Base-by-base conservation (phyloP, 2,113 vertebrate genomes). In the Pseudorasbora parva region DNA sequence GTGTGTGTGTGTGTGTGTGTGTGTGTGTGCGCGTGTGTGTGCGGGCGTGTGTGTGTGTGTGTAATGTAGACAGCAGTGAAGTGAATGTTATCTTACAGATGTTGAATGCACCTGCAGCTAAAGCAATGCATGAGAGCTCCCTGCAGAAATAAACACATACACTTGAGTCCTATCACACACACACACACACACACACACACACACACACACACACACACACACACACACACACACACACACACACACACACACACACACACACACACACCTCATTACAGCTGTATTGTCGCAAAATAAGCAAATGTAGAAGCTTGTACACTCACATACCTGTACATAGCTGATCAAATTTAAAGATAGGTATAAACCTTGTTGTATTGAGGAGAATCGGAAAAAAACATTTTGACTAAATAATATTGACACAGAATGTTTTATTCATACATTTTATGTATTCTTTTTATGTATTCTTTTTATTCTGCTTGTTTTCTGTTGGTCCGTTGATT, bases 21-120 rank as follows among this genome's bases (percentile, higher is more conserved):
- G 85, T 69, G 41, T 54, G 25, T 82, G 43, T 72, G 85, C 59
- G 43, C 30, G 21, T 57, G 21, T n/a, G 54, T 56, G 54, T n/a
- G 54, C 25, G 57, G 15, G 23, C 12, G 69, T 45, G 68, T 76
- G 73, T 78, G 47, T 76, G 72, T 33, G 27, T 66, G 74, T 82
- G 81, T 62, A 2, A 25, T 56, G 62, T 27, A 66, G 59, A 78
- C 75, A 78, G 15, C 33, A 78, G 75, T 45, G 57, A 56, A 85
- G 56, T 75, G 19, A 84, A 81, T 62, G 78, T 71, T 77, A 84
- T 87, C 82, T 72, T 82, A 73, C 73, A 87, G 82, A 49, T 43
- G 37, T 7, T 43, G 60, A 83, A 72, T 80, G 78, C 82, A 86
- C 82, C 82, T 81, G 78, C 64, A 64, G 51, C 78, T 59, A 59